Evolutionary conservation across 2,888 invertebrate species (phyloP).

Genomic region (Arrhopalites spinosus): DNA sequence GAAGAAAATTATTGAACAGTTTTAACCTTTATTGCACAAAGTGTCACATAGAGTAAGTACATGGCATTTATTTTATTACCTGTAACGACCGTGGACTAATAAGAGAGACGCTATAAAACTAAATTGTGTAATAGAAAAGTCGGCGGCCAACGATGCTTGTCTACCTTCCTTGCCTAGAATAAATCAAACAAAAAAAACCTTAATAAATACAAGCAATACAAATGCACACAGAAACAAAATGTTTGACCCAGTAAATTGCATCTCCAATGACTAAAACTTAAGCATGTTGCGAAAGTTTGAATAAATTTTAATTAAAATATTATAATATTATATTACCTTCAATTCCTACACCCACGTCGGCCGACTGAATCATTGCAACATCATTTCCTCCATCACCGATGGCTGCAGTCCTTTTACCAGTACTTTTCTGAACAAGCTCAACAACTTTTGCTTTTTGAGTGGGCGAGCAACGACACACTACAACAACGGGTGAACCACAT

Average conservation of each 20-base stretch:
- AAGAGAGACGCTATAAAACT: slow-evolving; percentile 79
- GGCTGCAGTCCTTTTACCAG: slow-evolving; percentile 66
- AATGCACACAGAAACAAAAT: too few relatives aligned
- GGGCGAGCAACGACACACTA: slow-evolving; percentile 75
- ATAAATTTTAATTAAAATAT: too few relatives aligned
- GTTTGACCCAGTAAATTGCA: too few relatives aligned
- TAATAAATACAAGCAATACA: not conserved
- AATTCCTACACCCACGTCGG: slow-evolving; percentile 74
- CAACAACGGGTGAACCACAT: slow-evolving; percentile 73
- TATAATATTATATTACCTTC: slow-evolving; percentile 67
- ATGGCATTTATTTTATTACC: too few relatives aligned
- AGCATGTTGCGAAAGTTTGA: too few relatives aligned
- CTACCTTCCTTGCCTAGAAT: slow-evolving; percentile 73
- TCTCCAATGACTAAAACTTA: too few relatives aligned
- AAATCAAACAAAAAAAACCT: not conserved
- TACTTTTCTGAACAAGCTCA: slow-evolving; percentile 68
- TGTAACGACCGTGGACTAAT: slow-evolving; percentile 88
- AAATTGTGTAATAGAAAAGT: slow-evolving; percentile 93
- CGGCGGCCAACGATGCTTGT: slow-evolving; percentile 94
- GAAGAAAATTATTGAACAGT: too few relatives aligned
- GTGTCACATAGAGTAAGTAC: too few relatives aligned
- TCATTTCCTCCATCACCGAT: slow-evolving; percentile 60
- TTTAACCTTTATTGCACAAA: too few relatives aligned
- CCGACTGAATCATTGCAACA: slow-evolving; percentile 64
- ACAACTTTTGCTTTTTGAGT: slow-evolving; percentile 75